These are phyloP conservation scores for Zenarchopterus dispar DNA, from an alignment of 2,797 vertebrate genomes.

Conservation along the genomic window DNA sequence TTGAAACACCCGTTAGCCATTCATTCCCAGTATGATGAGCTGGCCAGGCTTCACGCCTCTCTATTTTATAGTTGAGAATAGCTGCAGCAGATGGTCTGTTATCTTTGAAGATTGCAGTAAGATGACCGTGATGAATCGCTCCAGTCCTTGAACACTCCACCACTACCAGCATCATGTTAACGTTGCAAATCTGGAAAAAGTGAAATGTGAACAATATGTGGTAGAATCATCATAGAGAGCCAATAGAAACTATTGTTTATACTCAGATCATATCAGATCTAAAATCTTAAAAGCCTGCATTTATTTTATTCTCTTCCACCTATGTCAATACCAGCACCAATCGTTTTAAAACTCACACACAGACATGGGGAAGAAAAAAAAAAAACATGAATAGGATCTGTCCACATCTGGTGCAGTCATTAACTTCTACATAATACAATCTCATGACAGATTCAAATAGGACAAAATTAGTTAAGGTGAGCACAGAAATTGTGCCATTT, in stretches of 20 bases:
- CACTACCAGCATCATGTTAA: slow-evolving; percentile 22
- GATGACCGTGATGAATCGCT: slow-evolving; percentile 91
- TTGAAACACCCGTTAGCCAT: slow-evolving; percentile 88
- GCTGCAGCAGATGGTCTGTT: slow-evolving; percentile 92
- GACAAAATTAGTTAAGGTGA: slow-evolving; percentile 14
- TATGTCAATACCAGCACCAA: slow-evolving; percentile 59
- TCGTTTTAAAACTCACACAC: slow-evolving; percentile 53
- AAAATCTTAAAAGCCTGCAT: slow-evolving; percentile 77
- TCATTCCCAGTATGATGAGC: slow-evolving; percentile 81
- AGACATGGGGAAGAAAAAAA: slow-evolving; percentile 1
- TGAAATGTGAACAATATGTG: slow-evolving; percentile 72
- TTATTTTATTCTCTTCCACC: slow-evolving; percentile 86
- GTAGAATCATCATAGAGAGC: slow-evolving; percentile 75
- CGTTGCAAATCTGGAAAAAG: slow-evolving; percentile 53
- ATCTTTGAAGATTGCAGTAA: slow-evolving; percentile 92
- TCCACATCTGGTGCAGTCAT: slow-evolving; percentile 72
- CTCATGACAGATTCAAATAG: slow-evolving; percentile 60
- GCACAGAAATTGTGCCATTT: not conserved
- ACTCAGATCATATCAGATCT: slow-evolving; percentile 51
- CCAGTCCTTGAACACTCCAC: slow-evolving; percentile 71
- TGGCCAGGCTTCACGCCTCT: slow-evolving; percentile 87
- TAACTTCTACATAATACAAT: slow-evolving; percentile 67
- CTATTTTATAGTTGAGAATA: slow-evolving; percentile 92
- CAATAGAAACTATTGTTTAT: slow-evolving; percentile 42
- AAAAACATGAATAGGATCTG: slow-evolving; percentile 43